Evolutionary conservation across 2,888 invertebrate species (phyloP).

Genomic region (Scaptomyza cyrtandrae): DNA sequence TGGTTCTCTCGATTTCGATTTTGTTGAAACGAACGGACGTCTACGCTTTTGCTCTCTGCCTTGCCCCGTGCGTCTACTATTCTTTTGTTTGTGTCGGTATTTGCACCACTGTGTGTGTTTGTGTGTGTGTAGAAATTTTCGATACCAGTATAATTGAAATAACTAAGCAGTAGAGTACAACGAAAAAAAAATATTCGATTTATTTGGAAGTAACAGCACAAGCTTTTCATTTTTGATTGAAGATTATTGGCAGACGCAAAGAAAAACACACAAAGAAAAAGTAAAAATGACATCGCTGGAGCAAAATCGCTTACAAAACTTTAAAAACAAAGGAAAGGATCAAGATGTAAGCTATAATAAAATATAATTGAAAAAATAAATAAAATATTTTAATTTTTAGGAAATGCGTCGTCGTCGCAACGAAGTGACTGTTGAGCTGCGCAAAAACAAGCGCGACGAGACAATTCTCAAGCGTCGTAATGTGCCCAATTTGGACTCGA

Average conservation of each 20-base stretch:
- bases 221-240: slow-evolving; percentile 39
- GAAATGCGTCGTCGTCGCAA: slow-evolving; percentile 98
- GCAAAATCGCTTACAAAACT: slow-evolving; percentile 92
- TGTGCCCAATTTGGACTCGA: slow-evolving; percentile 94
- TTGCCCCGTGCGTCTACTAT: slow-evolving; percentile 10
- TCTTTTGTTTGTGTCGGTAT: slow-evolving; percentile 52
- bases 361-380: background rate
- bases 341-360: slow-evolving; percentile 93
- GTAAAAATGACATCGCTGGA: slow-evolving; percentile 81
- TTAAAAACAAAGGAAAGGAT: slow-evolving; percentile 99
- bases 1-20: slow-evolving; percentile 60
- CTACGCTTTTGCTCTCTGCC: slow-evolving; percentile 27
- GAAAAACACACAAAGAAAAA: slow-evolving; percentile 26
- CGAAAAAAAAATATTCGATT: slow-evolving; percentile 22
- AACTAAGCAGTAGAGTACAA: slow-evolving; percentile 44
- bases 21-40: slow-evolving; percentile 47
- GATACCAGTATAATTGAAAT: slow-evolving; percentile 51
- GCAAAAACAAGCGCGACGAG: slow-evolving; percentile 99
- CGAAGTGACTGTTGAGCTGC: slow-evolving; percentile 97
- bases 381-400: slow-evolving; percentile 84
- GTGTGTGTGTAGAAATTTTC: slow-evolving; percentile 41
- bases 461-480: slow-evolving; percentile 97
- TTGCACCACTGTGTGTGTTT: slow-evolving; percentile 27
- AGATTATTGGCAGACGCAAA: slow-evolving; percentile 35
- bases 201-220: slow-evolving; percentile 24